Evolutionary conservation across 2,888 invertebrate species (phyloP), one percentile per base, ranked within the genome.

Genomic region (Drosophila paramelanica): DNA sequence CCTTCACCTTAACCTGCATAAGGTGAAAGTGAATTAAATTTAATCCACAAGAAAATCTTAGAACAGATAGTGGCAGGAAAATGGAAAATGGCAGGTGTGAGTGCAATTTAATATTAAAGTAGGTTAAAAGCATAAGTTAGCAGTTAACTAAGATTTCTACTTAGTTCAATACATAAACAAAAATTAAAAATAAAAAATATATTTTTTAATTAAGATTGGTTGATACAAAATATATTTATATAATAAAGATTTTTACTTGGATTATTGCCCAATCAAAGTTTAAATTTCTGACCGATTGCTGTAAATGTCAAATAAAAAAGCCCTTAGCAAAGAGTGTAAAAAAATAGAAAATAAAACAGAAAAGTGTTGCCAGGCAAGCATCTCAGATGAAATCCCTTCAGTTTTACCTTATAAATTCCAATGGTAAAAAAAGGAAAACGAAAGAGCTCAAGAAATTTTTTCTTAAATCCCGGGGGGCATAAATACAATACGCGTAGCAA

Each of bases 311-410:
- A 13, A 33, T 52, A 56, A 59, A 62, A 47, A 73, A 59, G 46
- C 20, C n/a, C 17, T 23, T 27, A 52, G 41, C 43, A 33, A 31
- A 10, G 10, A 27, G 38, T 36, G 17, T n/a, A 42, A 25, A 43
- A 17, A 11, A 31, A 13, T 2, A 70, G 51, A 60, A 70, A 81
- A 36, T 60, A 59, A 55, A 60, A 46, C 43, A 73, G 59, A 75
- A 58, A 77, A 77, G 67, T 69, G 66, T 64, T 68, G 83, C 41
- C 67, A 60, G 69, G 73, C 57, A 51, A 73, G 65, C 51, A 65
- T 10, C 41, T 47, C 13, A 10, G 59, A 59, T 27, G 36, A 74
- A 71, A 74, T 75, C 68, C 62, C 50, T 52, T 47, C 42, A 50
- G 49, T 62, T 50, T 17, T 31, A 60, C 39, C 58, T 73, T 50